Evolutionary conservation across 2,888 invertebrate species (phyloP).

Genomic region (Agrypnus murinus): DNA sequence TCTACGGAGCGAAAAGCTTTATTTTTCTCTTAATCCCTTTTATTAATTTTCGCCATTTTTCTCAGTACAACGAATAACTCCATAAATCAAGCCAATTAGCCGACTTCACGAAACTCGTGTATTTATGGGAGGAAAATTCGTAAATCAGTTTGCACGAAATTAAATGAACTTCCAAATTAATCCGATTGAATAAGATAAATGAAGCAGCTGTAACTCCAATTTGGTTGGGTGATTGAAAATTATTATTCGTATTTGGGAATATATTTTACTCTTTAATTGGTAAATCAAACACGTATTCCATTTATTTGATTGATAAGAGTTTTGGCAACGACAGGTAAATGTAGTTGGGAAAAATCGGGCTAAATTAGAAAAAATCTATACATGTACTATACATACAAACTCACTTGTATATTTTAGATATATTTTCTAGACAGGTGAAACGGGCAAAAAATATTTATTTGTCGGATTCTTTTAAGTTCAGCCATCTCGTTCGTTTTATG

Average conservation of each 20-base stretch:
- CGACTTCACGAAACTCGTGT: constrained; percentile 6
- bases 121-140: constrained; percentile 1
- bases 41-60: constrained; percentile 10
- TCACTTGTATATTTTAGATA: no score
- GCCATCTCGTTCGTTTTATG: no score
- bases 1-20: neutral
- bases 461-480: no score
- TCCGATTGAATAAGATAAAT: constrained; percentile 14
- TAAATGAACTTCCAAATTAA: constrained; percentile 9
- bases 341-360: no score
- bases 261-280: neutral
- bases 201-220: constrained; percentile 1
- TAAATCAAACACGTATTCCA: neutral
- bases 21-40: neutral
- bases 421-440: no score
- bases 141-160: constrained; percentile 6
- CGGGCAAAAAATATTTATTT: no score
- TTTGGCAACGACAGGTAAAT: neutral
- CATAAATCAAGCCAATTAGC: constrained; percentile 19
- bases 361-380: no score
- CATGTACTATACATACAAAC: no score
- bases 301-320: neutral
- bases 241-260: neutral
- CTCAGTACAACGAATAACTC: neutral
- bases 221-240: constrained; percentile 1